A percentile compares a stretch with the other conserved stretches of the same genome.
Evolutionary conservation across 2,113 vertebrate species (phyloP).

Genomic region (Parotia lawesii): DNA sequence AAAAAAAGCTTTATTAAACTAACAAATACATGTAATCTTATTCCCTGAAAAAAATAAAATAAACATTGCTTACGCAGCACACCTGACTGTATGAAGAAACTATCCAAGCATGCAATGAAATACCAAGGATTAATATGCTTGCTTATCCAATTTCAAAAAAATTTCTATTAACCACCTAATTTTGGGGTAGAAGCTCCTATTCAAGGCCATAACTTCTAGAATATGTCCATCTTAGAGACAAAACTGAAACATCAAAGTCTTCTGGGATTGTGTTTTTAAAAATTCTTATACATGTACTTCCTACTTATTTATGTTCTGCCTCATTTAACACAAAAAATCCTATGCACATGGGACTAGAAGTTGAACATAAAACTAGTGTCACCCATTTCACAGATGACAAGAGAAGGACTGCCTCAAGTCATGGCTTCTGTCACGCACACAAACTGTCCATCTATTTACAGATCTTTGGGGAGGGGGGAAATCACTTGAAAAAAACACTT

Average conservation of each 20-base stretch:
- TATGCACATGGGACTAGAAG: neutral
- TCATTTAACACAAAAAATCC: neutral
- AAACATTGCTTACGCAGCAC: neutral
- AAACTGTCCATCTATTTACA: neutral
- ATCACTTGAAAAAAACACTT: neutral
- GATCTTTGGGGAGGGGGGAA: rapidly evolving
- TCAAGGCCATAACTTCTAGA: neutral
- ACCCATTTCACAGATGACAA: neutral
- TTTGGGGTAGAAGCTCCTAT: neutral
- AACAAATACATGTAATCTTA: neutral
- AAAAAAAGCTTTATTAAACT: neutral
- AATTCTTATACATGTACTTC: neutral
- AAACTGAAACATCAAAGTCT: neutral
- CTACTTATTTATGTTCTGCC: neutral
- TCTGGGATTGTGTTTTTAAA: neutral
- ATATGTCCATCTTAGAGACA: neutral
- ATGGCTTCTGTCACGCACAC: neutral
- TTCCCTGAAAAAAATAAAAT: neutral
- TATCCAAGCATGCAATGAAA: neutral
- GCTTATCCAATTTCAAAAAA: neutral
- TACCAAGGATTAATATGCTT: neutral
- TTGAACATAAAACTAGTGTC: neutral
- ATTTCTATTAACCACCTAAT: neutral
- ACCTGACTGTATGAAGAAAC: neutral
- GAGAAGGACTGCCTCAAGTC: neutral